Percentiles rank a stretch among this genome's conserved stretches.
Conservation (phyloP, 2,797 vertebrate species). For the Apogon talboti region DNA sequence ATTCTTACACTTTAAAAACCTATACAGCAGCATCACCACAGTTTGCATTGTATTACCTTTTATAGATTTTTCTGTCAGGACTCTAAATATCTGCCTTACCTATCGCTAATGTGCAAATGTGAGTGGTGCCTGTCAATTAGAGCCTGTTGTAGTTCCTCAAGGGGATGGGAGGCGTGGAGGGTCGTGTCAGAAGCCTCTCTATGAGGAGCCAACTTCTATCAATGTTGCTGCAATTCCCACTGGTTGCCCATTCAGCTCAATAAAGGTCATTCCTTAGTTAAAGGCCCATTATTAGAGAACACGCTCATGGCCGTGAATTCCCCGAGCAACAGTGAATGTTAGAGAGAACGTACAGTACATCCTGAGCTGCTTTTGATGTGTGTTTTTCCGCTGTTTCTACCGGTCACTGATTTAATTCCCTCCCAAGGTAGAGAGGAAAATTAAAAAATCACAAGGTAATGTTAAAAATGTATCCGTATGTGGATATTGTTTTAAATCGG, state of each 20-base stretch:
- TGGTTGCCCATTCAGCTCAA: conserved; percentile 31
- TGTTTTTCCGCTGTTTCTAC: conserved; percentile 6
- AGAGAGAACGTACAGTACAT: conserved; percentile 20
- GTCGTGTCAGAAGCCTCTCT: conserved; percentile 12
- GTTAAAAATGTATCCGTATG: conserved; percentile 7
- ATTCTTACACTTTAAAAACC: conserved; percentile 1
- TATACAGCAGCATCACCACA: conserved; percentile 2
- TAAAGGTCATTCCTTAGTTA: conserved; percentile 59
- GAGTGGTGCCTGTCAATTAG: conserved; percentile 36
- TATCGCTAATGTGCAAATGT: conserved; percentile 20
- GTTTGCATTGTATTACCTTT: conserved; percentile 28
- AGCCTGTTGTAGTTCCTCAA: not conserved
- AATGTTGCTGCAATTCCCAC: conserved; percentile 35
- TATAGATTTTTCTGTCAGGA: conserved; percentile 33
- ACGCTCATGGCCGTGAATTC: conserved; percentile 45
- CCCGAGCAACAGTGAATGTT: conserved; percentile 15
- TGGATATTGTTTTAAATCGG: not conserved
- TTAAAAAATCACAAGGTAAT: not conserved
- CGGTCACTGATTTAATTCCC: conserved; percentile 26
- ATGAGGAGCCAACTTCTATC: conserved; percentile 21
- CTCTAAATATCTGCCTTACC: conserved; percentile 22
- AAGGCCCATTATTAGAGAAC: conserved; percentile 43
- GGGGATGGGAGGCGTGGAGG: not conserved
- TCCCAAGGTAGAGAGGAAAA: conserved; percentile 10
- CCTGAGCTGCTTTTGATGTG: not conserved